Evolutionary conservation across 2,888 invertebrate species (phyloP).

Genomic region (Athalia circularis): DNA sequence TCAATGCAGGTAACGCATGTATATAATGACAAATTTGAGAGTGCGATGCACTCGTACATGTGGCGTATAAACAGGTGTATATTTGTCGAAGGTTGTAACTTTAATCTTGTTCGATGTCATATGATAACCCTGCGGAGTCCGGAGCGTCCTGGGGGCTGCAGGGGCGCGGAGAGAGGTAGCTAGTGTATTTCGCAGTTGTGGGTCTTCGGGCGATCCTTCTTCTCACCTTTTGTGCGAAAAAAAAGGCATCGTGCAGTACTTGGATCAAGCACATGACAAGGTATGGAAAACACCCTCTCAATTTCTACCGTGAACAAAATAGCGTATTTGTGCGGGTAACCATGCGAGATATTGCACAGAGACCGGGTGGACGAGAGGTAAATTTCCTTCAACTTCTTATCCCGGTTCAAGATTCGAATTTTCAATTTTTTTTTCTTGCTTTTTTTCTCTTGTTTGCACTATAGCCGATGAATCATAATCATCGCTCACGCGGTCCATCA

Average conservation of each 20-base stretch:
- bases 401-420: neutral
- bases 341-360: constrained; percentile 23
- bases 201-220: constrained; percentile 41
- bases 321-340: constrained; percentile 12
- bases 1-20: no score
- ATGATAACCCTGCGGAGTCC: constrained; percentile 35
- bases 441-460: no score
- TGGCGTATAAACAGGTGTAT: constrained; percentile 13
- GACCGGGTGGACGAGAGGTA: neutral
- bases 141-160: no score
- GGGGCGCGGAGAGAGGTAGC: constrained; percentile 16
- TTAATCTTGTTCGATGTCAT: constrained; percentile 40
- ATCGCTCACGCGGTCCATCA: no score
- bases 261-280: constrained; percentile 34
- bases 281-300: constrained; percentile 15
- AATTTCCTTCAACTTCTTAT: neutral
- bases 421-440: no score
- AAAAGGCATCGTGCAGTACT: constrained; percentile 23
- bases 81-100: constrained; percentile 42
- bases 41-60: constrained; percentile 2
- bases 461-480: no score
- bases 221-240: constrained; percentile 41
- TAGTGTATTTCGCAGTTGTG: constrained; percentile 30
- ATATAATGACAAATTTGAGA: constrained; percentile 11
- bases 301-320: constrained; percentile 28